Conservation (phyloP, 1,140 invertebrate genomes). For the Oryzaephilus surinamensis region DNA sequence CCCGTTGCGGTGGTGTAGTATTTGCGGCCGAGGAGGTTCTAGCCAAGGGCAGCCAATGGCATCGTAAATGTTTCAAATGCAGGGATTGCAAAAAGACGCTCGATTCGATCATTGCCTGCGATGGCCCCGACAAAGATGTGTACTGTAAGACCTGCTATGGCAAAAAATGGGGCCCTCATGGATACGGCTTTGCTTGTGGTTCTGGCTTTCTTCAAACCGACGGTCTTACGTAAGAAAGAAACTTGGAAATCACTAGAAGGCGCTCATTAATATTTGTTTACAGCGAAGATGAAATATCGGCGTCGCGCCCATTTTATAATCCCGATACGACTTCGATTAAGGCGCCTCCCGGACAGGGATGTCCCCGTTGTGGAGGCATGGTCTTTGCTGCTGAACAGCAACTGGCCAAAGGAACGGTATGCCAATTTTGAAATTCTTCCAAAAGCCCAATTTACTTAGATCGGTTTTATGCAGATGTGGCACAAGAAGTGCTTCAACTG, state of each 20-base stretch:
- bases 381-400: conserved; percentile 92
- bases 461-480: conserved; percentile 59
- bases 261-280: conserved; percentile 2
- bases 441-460: background rate
- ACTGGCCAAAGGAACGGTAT: conserved; percentile 77
- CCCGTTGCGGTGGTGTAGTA: conserved; percentile 79
- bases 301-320: conserved; percentile 63
- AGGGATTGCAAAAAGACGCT: conserved; percentile 83
- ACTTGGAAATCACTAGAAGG: background rate
- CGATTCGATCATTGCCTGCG: conserved; percentile 87
- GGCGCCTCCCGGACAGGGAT: conserved; percentile 77
- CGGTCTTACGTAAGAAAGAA: conserved; percentile 61
- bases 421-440: conserved; percentile 26
- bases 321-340: conserved; percentile 81
- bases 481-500: conserved; percentile 93
- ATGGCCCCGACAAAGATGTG: conserved; percentile 79
- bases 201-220: conserved; percentile 88
- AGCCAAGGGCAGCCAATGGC: conserved; percentile 84
- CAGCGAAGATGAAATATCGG: conserved; percentile 73
- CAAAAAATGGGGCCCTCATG: conserved; percentile 89
- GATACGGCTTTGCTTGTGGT: conserved; percentile 89
- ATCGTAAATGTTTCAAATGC: conserved; percentile 97
- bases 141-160: conserved; percentile 91
- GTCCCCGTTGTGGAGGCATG: conserved; percentile 82
- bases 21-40: conserved; percentile 84